These are phyloP conservation scores for Ptilodon capucinus DNA, from an alignment of 2,888 invertebrate genomes.

Conservation along the genomic window DNA sequence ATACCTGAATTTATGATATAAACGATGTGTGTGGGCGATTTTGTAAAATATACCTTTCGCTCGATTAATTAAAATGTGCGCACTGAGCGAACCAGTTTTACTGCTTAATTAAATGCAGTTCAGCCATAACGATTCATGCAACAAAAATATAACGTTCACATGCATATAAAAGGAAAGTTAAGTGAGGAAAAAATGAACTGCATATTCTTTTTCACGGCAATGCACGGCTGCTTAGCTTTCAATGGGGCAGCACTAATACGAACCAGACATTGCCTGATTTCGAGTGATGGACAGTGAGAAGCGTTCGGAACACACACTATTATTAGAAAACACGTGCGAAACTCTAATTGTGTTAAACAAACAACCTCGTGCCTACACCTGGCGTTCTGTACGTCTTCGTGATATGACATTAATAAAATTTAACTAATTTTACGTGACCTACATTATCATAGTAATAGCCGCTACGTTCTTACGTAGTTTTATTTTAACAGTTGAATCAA, in stretches of 20 bases:
- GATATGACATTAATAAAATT: slow-evolving; percentile 43
- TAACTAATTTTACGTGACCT: slow-evolving; percentile 19
- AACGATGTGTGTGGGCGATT: slow-evolving; percentile 66
- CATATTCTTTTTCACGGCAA: slow-evolving; percentile 31
- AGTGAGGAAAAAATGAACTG: slow-evolving; percentile 19
- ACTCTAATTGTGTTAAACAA: slow-evolving; percentile 78
- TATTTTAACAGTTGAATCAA: slow-evolving; percentile 1
- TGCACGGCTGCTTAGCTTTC: slow-evolving; percentile 46
- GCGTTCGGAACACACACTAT: slow-evolving; percentile 59
- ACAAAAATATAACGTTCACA: slow-evolving; percentile 16
- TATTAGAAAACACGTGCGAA: slow-evolving; percentile 74
- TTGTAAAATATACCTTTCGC: slow-evolving; percentile 58
- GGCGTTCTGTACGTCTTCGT: slow-evolving; percentile 39
- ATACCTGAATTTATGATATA: slow-evolving; percentile 48
- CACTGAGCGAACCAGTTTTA: slow-evolving; percentile 57
- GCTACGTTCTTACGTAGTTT: background rate
- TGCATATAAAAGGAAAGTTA: slow-evolving; percentile 11
- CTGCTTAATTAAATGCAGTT: slow-evolving; percentile 27
- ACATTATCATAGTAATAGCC: slow-evolving; percentile 2
- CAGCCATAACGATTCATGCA: slow-evolving; percentile 15
- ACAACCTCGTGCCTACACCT: slow-evolving; percentile 66
- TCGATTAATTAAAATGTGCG: slow-evolving; percentile 57
- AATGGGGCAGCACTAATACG: slow-evolving; percentile 53
- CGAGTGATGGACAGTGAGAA: slow-evolving; percentile 73
- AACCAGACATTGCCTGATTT: slow-evolving; percentile 64